Percentiles rank a stretch among this genome's conserved stretches.
Conservation (phyloP, 2,797 vertebrate species). For the Sarcoramphus papa region DNA sequence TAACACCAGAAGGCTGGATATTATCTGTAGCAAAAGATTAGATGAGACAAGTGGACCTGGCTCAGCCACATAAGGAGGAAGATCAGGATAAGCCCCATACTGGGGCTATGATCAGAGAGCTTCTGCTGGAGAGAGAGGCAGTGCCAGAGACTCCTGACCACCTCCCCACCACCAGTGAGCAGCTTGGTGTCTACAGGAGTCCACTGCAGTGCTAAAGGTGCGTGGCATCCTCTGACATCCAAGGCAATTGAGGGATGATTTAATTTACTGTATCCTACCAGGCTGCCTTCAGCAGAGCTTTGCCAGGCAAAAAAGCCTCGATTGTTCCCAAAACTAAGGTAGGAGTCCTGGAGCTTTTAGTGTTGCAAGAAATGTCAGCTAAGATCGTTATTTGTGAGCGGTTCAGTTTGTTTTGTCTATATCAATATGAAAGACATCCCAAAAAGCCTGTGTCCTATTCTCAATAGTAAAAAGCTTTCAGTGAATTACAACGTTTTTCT, state of each 20-base stretch:
- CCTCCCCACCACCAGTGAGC: background rate
- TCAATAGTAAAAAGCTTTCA: background rate
- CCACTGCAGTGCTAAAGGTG: background rate
- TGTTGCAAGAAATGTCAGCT: background rate
- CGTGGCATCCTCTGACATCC: background rate
- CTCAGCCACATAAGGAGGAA: background rate
- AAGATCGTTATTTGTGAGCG: background rate
- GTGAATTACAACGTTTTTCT: background rate
- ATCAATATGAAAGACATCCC: background rate
- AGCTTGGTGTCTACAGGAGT: background rate
- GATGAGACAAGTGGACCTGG: background rate
- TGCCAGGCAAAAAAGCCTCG: background rate
- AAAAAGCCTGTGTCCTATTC: background rate
- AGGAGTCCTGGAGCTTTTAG: background rate
- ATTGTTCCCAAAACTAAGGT: background rate
- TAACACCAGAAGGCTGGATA: background rate
- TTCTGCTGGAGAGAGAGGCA: background rate
- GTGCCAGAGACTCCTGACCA: background rate
- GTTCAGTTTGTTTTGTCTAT: background rate
- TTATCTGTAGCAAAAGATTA: background rate
- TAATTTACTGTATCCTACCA: background rate
- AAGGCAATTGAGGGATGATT: background rate
- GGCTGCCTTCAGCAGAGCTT: background rate
- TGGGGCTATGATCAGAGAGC: background rate
- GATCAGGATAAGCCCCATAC: background rate